Base-by-base conservation (phyloP, 2,797 vertebrate species). In the Syndactyla subalaris region DNA sequence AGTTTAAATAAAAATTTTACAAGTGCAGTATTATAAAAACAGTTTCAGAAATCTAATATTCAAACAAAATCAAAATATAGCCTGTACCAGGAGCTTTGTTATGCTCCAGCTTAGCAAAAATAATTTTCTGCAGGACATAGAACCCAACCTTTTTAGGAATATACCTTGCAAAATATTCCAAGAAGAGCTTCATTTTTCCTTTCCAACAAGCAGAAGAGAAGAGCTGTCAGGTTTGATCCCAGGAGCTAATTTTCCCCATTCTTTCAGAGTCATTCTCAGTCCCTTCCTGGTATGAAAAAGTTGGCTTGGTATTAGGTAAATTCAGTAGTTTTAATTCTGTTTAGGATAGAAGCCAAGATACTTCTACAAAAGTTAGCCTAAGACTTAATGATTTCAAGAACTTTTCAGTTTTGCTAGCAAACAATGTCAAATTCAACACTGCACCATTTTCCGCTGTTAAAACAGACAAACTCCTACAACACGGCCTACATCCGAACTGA, bases 1-100 rank as follows among this genome's bases (percentile, higher is more conserved):
- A 54, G 7, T 52, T 79, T 76, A 70, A 87, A 45, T 71, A 58
- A 85, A 46, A 65, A 46, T 26, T 46, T 46, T 46, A 46, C 21
- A 46, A 46, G 45, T 71, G 17, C 38, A 73, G 4, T 17, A 65
- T 49, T 73, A 51, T 20, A 49, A 61, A 87, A 88, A 61, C 14
- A 73, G 46, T 39, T 87, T 65, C 43, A 85, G 24, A 72, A 80
- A 54, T 45, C 21, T 70, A 79, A 73, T 51, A 87, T n/a, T 80
- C 29, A 83, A 85, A 81, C 7, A 66, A 91, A 85, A 24, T 34
- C 30, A 88, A 83, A 77, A 57, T 43, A 76, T 4, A 66, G n/a
- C 15, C 36, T 54, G 29, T 61, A 43, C 36, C 9, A 39, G 8
- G 7, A 89, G 14, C 38, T 73, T 83, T 88, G 8, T 67, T 70